Evolutionary conservation across 2,888 invertebrate genomes (phyloP).

Genomic region (Trissonchulus latispiculum): DNA sequence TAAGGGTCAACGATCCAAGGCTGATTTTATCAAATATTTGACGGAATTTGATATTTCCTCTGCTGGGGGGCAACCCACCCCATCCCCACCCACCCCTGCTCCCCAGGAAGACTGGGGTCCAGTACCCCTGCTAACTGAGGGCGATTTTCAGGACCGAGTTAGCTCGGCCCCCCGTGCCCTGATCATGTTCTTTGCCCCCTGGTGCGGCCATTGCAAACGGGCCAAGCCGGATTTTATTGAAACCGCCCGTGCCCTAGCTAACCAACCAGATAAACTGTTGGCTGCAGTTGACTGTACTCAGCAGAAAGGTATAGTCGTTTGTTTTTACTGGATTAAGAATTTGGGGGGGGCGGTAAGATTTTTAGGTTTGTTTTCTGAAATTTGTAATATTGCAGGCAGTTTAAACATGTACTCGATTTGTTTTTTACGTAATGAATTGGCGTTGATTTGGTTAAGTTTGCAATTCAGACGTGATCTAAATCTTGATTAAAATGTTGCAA

Average conservation of each 20-base stretch:
- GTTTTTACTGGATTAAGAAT: not conserved
- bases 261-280: conserved; percentile 47
- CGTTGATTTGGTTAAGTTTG: no score
- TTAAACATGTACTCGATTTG: no score
- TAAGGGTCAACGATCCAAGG: conserved; percentile 56
- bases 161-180: conserved; percentile 49
- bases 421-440: no score
- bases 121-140: not conserved
- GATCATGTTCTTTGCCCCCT: conserved; percentile 84
- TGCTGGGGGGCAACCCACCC: not conserved
- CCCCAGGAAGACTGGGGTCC: not conserved
- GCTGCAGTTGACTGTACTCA: conserved; percentile 73
- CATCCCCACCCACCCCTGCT: no score
- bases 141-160: not conserved
- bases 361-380: no score
- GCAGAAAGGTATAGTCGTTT: conserved; percentile 28
- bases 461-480: no score
- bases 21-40: not conserved
- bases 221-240: conserved; percentile 69
- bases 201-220: conserved; percentile 82
- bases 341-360: conserved; percentile 29
- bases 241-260: conserved; percentile 53
- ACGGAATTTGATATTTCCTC: not conserved
- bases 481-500: no score
- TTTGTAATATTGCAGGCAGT: no score